Evolutionary conservation across 2,888 invertebrate species (phyloP).

Genomic region (Aphrophora alni): DNA sequence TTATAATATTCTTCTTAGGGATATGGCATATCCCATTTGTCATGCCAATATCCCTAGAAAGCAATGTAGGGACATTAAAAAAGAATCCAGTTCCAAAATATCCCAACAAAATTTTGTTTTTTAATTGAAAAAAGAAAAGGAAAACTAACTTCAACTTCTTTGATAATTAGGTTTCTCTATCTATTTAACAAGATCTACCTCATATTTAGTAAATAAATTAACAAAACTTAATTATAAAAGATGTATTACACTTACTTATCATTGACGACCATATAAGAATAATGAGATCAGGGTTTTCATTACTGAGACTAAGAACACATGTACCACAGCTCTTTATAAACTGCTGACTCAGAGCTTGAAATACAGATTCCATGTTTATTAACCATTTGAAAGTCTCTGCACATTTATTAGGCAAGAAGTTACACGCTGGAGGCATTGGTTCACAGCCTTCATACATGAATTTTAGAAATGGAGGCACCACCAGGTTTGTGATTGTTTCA

Average conservation of each 20-base stretch:
- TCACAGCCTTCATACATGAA: constrained; percentile 11
- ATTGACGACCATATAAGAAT: background rate
- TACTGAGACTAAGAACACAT: background rate
- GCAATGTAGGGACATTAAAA: too few relatives aligned
- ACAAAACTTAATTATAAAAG: too few relatives aligned
- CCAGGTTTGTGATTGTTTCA: constrained; percentile 10
- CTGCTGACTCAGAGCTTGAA: background rate
- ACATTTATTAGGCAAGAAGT: background rate
- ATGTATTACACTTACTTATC: background rate
- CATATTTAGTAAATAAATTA: too few relatives aligned
- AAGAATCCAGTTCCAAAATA: too few relatives aligned
- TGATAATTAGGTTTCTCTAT: too few relatives aligned
- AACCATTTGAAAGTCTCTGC: background rate
- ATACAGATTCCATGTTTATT: background rate
- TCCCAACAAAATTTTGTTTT: too few relatives aligned
- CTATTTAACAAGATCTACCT: too few relatives aligned
- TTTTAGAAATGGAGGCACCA: constrained; percentile 20
- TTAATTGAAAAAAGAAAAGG: too few relatives aligned
- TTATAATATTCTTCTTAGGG: too few relatives aligned
- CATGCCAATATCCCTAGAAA: too few relatives aligned
- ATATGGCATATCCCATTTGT: too few relatives aligned
- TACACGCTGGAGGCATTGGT: background rate
- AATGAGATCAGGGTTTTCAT: background rate
- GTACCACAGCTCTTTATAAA: background rate
- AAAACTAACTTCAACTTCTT: too few relatives aligned